Base-by-base conservation (phyloP, 2,888 invertebrate genomes). In the Leptinotarsa tumamoca region DNA sequence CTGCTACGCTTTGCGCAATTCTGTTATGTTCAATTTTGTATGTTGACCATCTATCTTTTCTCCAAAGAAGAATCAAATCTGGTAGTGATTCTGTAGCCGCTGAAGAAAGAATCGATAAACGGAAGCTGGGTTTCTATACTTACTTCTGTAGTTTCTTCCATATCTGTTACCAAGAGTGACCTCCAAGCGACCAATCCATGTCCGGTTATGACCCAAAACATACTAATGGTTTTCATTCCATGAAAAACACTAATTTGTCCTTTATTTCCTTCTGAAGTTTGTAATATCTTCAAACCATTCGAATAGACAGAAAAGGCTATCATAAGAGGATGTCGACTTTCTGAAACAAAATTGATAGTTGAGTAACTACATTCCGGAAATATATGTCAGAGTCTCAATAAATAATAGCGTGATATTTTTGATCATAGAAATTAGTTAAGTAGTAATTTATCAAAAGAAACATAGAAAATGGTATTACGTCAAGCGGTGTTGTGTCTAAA, bases 161-260 rank as follows among this genome's bases (percentile, higher is more conserved):
- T 43, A 43, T 43, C 13, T 43, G 43, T 43, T 3, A 43, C 3
- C 10, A 43, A 43, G 43, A 43, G 2, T 43, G 43, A 43, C 13
- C 43, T 51, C 81, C 81, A 82, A 1, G 71, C 74, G 14, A 76
- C 76, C 67, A 79, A 78, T n/a, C 79, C 80, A 76, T 86, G 86
- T 4, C 85, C 86, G 23, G 84, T 81, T 67, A 85, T 81, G 21
- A 86, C 80, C 86, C 86, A 86, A 81, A 84, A 78, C 83, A 86
- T 86, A 70, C 84, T 85, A 10, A 86, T 80, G 7, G 82, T 82
- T 77, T 82, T 85, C 50, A 86, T 67, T n/a, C 86, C 86, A 72
- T 85, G 75, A 51, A 86, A 82, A 68, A 84, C 80, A 13, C 83
- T 79, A 43, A 86, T 80, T 74, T 86, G 85, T 14, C 86, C 84